These are phyloP conservation scores for Premnoplex brunnescens DNA, from an alignment of 2,797 vertebrate genomes.

Conservation along the genomic window DNA sequence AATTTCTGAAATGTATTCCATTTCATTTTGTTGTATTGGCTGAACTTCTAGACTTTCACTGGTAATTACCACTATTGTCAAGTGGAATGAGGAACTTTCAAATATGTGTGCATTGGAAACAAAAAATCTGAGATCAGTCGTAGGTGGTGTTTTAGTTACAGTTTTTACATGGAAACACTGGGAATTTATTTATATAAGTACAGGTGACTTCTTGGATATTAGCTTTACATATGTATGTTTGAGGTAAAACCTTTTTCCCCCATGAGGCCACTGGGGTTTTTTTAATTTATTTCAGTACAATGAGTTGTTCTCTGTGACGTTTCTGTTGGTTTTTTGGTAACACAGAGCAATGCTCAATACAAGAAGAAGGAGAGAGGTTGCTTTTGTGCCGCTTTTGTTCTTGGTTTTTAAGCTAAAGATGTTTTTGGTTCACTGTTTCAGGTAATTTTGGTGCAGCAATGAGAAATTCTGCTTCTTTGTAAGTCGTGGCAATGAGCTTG, in stretches of 20 bases:
- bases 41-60: background rate
- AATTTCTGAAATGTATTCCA: background rate
- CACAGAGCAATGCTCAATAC: background rate
- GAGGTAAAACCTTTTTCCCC: background rate
- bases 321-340: background rate
- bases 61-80: background rate
- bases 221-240: background rate
- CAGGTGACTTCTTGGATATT: background rate
- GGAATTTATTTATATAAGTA: background rate
- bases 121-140: background rate
- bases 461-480: background rate
- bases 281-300: background rate
- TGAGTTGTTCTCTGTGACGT: background rate
- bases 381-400: background rate
- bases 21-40: background rate
- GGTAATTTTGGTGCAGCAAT: rapidly evolving
- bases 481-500: rapidly evolving
- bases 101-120: background rate
- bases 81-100: background rate
- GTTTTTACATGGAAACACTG: background rate
- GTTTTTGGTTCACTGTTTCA: background rate
- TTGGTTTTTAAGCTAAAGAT: background rate
- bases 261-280: rapidly evolving
- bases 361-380: background rate
- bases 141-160: background rate